Evolutionary conservation across 1,140 invertebrate species (phyloP).

Genomic region (Neelides sp.): DNA sequence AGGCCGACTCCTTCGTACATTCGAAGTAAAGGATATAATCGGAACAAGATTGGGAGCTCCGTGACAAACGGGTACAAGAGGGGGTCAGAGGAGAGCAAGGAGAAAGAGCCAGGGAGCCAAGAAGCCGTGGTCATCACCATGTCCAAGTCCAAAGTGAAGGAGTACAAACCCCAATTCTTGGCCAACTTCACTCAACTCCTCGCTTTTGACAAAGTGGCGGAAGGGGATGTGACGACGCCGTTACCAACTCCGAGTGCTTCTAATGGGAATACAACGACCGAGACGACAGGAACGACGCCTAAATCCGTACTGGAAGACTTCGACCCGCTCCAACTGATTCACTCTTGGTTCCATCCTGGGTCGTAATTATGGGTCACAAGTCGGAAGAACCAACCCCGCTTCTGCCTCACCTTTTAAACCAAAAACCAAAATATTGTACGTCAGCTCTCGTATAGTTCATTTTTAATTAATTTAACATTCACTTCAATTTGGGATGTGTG

Average conservation of each 20-base stretch:
- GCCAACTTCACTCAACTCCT: conserved; percentile 24
- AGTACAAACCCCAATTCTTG: conserved; percentile 31
- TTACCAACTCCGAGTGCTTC: too few species aligned
- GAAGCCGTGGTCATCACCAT: conserved; percentile 23
- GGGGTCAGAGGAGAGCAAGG: neutral
- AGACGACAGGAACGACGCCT: conserved; percentile 10
- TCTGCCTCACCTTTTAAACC: too few species aligned
- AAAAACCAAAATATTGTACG: too few species aligned
- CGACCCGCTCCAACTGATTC: conserved; percentile 29
- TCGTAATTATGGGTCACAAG: neutral
- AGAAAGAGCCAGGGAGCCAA: conserved; percentile 4
- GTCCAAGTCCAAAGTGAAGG: conserved; percentile 27
- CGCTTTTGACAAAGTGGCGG: conserved; percentile 28
- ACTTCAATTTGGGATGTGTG: too few species aligned
- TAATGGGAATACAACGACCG: too few species aligned
- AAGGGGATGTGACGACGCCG: neutral
- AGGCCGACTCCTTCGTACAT: conserved; percentile 18
- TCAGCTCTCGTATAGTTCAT: too few species aligned
- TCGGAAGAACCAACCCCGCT: too few species aligned
- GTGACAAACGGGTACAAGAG: neutral
- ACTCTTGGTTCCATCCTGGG: conserved; percentile 23
- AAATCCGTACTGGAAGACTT: conserved; percentile 28
- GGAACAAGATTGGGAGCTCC: neutral
- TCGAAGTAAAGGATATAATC: conserved; percentile 6
- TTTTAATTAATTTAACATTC: too few species aligned